Percentiles rank a stretch among this genome's conserved stretches.
phyloP scores from a whole-genome alignment of 2,113 vertebrate genomes.

The Dicerorhinus sumatrensis region DNA sequence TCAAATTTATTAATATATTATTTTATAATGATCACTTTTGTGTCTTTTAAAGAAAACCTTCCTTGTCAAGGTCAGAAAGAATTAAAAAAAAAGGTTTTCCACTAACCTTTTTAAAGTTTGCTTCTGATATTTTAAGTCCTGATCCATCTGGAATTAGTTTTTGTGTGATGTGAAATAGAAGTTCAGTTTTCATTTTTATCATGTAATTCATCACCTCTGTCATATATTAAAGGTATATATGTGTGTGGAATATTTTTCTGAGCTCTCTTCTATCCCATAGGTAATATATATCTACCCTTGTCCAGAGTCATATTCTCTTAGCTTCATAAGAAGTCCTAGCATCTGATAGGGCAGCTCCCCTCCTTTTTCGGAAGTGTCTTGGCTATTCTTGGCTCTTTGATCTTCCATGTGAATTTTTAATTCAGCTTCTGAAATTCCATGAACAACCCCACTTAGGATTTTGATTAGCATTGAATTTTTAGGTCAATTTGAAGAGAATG shows the following conservation, averaged over 20 bases:
- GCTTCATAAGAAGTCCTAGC: background rate
- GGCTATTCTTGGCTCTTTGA: background rate
- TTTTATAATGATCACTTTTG: background rate
- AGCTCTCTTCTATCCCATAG: background rate
- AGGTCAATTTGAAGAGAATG: background rate
- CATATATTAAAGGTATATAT: background rate
- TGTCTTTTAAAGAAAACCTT: background rate
- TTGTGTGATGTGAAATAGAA: constrained; percentile 4
- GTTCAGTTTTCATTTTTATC: background rate
- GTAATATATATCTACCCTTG: background rate
- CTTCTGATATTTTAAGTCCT: background rate
- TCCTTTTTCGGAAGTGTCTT: background rate
- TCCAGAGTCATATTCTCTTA: background rate
- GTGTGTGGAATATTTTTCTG: background rate
- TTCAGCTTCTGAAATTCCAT: background rate
- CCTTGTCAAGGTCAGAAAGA: constrained; percentile 4
- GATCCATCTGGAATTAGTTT: background rate
- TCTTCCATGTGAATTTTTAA: constrained; percentile 1
- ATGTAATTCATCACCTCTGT: background rate
- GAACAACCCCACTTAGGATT: background rate
- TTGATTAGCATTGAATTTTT: constrained; percentile 31
- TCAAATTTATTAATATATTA: background rate
- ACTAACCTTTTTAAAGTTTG: background rate
- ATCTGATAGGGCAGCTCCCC: too few relatives aligned
- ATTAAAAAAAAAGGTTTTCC: background rate